These are phyloP conservation scores for Chymomyza procnemis DNA, from an alignment of 2,888 invertebrate genomes.

Conservation along the genomic window DNA sequence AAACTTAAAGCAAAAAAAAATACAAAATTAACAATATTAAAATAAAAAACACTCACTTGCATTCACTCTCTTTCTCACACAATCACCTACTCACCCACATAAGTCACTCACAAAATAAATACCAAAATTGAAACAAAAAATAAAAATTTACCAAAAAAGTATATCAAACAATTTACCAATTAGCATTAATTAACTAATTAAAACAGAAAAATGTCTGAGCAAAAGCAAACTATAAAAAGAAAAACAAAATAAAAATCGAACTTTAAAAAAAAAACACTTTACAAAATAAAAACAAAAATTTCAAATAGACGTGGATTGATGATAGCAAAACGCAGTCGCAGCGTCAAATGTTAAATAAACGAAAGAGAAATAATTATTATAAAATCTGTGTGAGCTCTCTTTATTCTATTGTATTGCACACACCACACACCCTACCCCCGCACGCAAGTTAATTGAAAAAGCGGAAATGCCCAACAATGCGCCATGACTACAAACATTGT, in stretches of 20 bases:
- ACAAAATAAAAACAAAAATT: conserved; percentile 16
- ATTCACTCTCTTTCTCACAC: conserved; percentile 7
- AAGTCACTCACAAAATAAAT: conserved; percentile 3
- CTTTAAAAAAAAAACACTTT: conserved; percentile 25
- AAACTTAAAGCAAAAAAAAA: not conserved
- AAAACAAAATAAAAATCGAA: not conserved
- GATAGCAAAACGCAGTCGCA: conserved; percentile 51
- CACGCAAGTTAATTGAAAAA: conserved; percentile 21
- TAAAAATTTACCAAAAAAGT: conserved; percentile 18
- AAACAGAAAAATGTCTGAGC: conserved; percentile 54
- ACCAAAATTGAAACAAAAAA: conserved; percentile 14
- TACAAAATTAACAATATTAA: conserved; percentile 1
- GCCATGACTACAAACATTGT: conserved; percentile 41
- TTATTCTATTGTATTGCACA: not conserved
- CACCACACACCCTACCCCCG: not conserved
- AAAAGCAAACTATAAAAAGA: conserved; percentile 60
- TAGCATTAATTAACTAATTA: conserved; percentile 56
- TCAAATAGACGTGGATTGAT: conserved; percentile 45
- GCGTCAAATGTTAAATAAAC: conserved; percentile 52
- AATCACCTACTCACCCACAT: conserved; percentile 4
- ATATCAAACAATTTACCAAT: conserved; percentile 62
- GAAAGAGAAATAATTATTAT: conserved; percentile 33
- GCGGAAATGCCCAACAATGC: conserved; percentile 35
- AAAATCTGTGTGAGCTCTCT: conserved; percentile 21
- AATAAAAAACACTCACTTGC: conserved; percentile 13